Conservation (phyloP, 2,797 vertebrate species). For the Bucorvus abyssinicus region DNA sequence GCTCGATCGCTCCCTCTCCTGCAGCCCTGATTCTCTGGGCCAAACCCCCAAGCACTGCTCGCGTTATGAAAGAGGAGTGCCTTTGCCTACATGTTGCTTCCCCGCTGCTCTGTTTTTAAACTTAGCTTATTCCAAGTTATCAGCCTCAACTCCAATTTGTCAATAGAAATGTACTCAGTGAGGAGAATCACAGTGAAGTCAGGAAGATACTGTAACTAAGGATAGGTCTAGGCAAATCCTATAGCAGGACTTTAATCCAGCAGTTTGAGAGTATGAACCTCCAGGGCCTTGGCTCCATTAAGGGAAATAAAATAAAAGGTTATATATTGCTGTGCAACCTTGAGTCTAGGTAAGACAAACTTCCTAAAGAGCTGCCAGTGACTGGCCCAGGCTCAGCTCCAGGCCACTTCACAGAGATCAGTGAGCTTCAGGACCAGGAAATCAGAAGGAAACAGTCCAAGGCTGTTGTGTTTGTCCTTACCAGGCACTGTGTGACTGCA, state of each 20-base stretch:
- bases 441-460: neutral
- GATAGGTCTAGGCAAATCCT: neutral
- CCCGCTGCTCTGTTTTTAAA: neutral
- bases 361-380: neutral
- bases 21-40: neutral
- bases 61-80: neutral
- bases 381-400: neutral
- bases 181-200: neutral
- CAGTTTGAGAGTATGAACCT: neutral
- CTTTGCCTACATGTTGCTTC: neutral
- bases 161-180: neutral
- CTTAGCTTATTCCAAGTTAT: neutral
- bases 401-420: neutral
- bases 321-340: neutral
- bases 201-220: neutral
- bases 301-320: neutral
- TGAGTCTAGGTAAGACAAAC: neutral
- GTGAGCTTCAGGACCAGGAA: neutral
- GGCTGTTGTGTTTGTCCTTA: neutral
- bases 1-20: neutral
- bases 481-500: neutral
- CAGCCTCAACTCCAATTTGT: neutral
- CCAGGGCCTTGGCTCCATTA: neutral
- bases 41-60: neutral
- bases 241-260: neutral